Evolutionary conservation across 2,113 vertebrate genomes (phyloP).

Genomic region (Laterallus jamaicensis): DNA sequence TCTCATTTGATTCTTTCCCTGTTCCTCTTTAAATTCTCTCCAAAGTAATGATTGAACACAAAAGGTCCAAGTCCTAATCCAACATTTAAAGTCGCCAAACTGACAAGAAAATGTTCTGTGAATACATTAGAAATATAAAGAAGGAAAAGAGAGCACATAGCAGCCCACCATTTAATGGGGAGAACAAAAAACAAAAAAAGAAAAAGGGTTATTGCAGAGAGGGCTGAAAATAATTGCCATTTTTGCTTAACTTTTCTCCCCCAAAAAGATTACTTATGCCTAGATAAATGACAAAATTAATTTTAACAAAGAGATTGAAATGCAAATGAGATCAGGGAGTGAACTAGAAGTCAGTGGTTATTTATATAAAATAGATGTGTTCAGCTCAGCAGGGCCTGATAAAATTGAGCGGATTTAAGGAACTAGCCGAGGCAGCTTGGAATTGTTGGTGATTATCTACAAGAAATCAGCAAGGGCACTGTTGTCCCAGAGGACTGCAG

Average conservation of each 20-base stretch:
- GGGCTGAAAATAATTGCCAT: conserved; percentile 13
- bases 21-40: neutral
- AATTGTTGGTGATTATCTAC: neutral
- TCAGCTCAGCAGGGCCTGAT: conserved; percentile 3
- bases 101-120: neutral
- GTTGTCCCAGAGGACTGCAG: neutral
- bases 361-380: conserved; percentile 23
- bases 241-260: neutral
- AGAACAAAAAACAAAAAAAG: neutral
- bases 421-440: neutral
- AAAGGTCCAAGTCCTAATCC: neutral
- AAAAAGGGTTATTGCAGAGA: neutral
- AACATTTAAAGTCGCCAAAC: neutral
- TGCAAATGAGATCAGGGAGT: conserved; percentile 17
- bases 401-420: neutral
- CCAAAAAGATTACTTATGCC: neutral
- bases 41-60: neutral
- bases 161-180: neutral
- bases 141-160: neutral
- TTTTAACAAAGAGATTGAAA: conserved; percentile 39
- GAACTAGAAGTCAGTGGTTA: neutral
- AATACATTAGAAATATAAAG: conserved; percentile 8
- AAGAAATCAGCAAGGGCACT: neutral
- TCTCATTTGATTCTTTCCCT: neutral
- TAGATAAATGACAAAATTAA: conserved; percentile 41